Evolutionary conservation across 2,113 vertebrate species (phyloP).

Genomic region (Phyllostomus hastatus): DNA sequence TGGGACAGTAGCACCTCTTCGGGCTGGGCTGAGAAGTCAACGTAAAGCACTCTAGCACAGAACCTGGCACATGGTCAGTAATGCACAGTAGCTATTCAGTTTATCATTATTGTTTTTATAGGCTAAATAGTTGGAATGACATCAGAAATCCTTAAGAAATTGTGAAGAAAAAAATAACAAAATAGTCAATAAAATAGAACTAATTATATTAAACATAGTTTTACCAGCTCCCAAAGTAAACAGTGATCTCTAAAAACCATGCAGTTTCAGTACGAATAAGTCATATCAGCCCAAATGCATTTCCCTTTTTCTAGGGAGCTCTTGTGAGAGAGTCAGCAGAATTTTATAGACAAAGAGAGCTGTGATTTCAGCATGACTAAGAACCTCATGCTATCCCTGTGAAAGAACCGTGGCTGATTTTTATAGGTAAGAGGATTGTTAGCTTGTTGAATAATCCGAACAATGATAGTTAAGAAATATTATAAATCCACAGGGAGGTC

Average conservation of each 20-base stretch:
- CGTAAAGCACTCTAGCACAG: background rate
- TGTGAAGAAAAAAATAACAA: background rate
- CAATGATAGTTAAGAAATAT: background rate
- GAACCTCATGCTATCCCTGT: background rate
- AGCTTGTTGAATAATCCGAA: background rate
- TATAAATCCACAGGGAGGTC: background rate
- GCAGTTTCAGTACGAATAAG: background rate
- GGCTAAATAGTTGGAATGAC: background rate
- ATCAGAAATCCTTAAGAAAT: conserved; percentile 11
- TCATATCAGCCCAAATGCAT: background rate
- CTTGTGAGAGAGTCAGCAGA: background rate
- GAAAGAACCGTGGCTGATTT: background rate
- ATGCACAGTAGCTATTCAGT: background rate
- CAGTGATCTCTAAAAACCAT: background rate
- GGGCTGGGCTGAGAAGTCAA: background rate
- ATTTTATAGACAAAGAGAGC: background rate
- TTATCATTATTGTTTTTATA: conserved; percentile 3
- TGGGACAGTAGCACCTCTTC: background rate
- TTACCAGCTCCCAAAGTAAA: conserved; percentile 19
- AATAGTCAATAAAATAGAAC: background rate
- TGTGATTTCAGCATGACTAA: background rate
- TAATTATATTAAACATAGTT: background rate
- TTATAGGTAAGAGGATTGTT: background rate
- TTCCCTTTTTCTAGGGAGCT: background rate
- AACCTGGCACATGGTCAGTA: background rate